Conservation (phyloP, 2,797 vertebrate genomes). For the Hydrophis major region DNA sequence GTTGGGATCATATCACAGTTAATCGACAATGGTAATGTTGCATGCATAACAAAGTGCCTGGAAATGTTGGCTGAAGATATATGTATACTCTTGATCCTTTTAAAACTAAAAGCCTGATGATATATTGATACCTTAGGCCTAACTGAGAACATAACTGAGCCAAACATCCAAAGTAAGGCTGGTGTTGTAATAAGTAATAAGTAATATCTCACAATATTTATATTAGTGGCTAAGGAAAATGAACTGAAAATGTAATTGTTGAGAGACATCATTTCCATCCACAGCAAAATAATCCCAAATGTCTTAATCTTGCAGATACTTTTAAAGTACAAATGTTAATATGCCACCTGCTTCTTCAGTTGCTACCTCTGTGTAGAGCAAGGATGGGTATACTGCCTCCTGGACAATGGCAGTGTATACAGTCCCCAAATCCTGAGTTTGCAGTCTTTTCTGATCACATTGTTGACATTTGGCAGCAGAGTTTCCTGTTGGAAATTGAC, state of each 20-base stretch:
- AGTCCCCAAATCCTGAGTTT: neutral
- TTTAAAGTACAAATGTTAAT: neutral
- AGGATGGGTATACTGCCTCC: neutral
- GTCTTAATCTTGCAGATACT: neutral
- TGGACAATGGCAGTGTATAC: neutral
- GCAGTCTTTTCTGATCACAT: neutral
- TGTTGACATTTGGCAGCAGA: neutral
- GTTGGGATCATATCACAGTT: neutral
- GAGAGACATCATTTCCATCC: neutral
- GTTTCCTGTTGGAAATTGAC: neutral
- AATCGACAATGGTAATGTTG: no score
- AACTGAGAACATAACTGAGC: neutral
- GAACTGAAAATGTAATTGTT: neutral
- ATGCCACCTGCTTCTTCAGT: neutral
- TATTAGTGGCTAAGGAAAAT: neutral
- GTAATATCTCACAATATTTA: neutral
- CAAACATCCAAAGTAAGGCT: neutral
- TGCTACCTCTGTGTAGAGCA: neutral
- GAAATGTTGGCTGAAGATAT: neutral
- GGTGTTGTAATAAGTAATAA: no score
- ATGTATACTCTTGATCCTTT: neutral
- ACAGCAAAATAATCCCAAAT: neutral
- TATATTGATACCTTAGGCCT: neutral
- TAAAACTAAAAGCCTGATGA: neutral
- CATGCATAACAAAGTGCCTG: accelerated